phyloP scores from a whole-genome alignment of 2,113 vertebrate genomes.

The Panurus biarmicus region DNA sequence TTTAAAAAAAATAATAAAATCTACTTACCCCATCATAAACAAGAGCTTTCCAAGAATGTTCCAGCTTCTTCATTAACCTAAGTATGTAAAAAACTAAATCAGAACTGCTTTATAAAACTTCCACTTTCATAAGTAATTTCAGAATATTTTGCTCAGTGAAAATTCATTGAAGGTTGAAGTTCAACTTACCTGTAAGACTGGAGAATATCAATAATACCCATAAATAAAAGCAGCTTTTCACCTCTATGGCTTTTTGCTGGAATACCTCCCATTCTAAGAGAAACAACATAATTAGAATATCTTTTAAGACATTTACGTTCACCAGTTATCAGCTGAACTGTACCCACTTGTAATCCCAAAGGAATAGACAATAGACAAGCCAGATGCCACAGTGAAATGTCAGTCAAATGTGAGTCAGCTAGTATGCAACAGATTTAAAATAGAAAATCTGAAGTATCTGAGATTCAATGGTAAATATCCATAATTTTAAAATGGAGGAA shows the following conservation, averaged over 20 bases:
- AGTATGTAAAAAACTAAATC: background rate
- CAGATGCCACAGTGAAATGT: background rate
- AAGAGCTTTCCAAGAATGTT: constrained; percentile 98
- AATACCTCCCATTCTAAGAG: constrained; percentile 92
- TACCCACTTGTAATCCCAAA: background rate
- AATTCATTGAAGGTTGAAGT: background rate
- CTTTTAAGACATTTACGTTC: background rate
- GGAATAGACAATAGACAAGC: background rate
- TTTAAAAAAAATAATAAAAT: background rate
- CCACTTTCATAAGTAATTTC: background rate
- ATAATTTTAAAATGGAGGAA: background rate
- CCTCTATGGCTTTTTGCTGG: constrained; percentile 94
- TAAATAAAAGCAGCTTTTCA: constrained; percentile 91
- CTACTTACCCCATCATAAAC: constrained; percentile 93
- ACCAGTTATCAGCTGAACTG: background rate
- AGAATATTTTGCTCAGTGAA: background rate
- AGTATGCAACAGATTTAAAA: background rate
- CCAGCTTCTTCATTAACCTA: constrained; percentile 97
- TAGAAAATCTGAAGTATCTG: background rate
- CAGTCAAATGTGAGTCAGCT: background rate
- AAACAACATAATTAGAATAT: background rate
- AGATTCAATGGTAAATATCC: background rate
- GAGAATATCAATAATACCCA: constrained; percentile 97
- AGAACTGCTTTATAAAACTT: background rate
- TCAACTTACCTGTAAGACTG: constrained; percentile 90